These are phyloP conservation scores for Hylaeus volcanicus DNA, from an alignment of 1,140 invertebrate genomes.

Conservation along the genomic window DNA sequence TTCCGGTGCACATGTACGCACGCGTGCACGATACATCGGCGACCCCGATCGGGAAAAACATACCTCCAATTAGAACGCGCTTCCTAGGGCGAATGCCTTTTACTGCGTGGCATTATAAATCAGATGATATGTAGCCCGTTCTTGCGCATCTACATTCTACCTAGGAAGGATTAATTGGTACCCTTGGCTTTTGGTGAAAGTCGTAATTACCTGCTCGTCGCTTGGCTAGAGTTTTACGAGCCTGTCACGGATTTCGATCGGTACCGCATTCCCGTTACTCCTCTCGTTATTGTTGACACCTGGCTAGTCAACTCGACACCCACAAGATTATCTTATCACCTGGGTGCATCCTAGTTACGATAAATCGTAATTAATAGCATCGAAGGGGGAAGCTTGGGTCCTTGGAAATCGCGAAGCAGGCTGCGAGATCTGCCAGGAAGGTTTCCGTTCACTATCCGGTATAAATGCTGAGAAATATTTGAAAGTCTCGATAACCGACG, in stretches of 20 bases:
- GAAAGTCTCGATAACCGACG: too few relatives aligned
- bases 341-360: too few relatives aligned
- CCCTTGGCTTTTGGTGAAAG: conserved; percentile 44
- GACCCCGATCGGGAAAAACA: conserved; percentile 51
- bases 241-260: conserved; percentile 1
- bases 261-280: not conserved
- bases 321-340: not conserved
- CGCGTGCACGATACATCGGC: conserved; percentile 27
- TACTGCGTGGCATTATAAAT: conserved; percentile 47
- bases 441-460: too few relatives aligned
- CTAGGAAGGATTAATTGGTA: conserved; percentile 48
- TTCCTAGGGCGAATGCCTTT: conserved; percentile 50
- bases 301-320: not conserved
- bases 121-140: conserved; percentile 47
- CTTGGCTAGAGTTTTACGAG: conserved; percentile 13
- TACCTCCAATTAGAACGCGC: conserved; percentile 49
- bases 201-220: conserved; percentile 34
- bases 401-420: too few relatives aligned
- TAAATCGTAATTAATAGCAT: too few relatives aligned
- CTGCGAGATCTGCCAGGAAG: too few relatives aligned
- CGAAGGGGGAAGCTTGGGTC: too few relatives aligned
- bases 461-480: too few relatives aligned
- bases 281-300: not conserved
- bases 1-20: conserved; percentile 28
- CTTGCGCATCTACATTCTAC: conserved; percentile 32